phyloP scores from a whole-genome alignment of 2,888 invertebrate species.

The Eristalis arbustorum region DNA sequence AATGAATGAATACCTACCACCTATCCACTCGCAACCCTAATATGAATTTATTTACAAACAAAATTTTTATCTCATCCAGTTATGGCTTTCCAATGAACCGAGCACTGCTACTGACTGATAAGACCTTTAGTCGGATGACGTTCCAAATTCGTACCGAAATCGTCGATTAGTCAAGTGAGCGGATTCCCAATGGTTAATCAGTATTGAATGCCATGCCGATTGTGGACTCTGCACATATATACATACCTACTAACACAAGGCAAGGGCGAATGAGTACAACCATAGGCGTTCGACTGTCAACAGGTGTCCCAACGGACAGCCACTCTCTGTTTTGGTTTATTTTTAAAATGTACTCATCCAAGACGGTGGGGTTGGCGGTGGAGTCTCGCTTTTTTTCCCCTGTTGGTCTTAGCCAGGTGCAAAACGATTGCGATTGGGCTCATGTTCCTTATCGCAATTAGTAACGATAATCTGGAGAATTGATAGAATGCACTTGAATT shows the following conservation, averaged over 20 bases:
- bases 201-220: background rate
- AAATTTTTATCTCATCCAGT: background rate
- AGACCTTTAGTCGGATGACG: constrained; percentile 37
- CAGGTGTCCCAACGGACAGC: constrained; percentile 9
- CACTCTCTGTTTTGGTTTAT: constrained; percentile 19
- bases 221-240: background rate
- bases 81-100: constrained; percentile 36
- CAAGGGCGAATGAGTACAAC: background rate
- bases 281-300: background rate
- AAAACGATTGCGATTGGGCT: constrained; percentile 23
- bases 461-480: constrained; percentile 17
- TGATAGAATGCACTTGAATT: constrained; percentile 44
- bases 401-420: constrained; percentile 35
- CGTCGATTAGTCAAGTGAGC: background rate
- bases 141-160: constrained; percentile 33
- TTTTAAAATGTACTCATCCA: constrained; percentile 23
- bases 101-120: constrained; percentile 22
- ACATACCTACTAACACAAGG: background rate
- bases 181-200: constrained; percentile 2
- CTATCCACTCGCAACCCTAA: background rate
- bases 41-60: background rate
- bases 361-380: background rate
- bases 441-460: constrained; percentile 11
- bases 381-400: constrained; percentile 1
- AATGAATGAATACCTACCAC: background rate